Evolutionary conservation across 2,797 vertebrate genomes (phyloP).

Genomic region (Neomorphus geoffroyi): DNA sequence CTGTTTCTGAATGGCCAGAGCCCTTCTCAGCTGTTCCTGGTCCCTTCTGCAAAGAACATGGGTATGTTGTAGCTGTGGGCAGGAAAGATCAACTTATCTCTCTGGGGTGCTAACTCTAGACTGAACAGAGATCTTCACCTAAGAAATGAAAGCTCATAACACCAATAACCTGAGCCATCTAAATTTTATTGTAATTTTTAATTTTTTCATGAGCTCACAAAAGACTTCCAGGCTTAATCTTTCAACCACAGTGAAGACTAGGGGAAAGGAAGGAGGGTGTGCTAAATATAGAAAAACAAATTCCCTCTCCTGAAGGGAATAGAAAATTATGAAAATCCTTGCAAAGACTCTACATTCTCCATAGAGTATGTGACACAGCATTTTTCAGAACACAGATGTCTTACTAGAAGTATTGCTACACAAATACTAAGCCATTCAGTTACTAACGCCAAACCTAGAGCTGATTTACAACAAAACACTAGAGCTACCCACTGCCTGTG

Average conservation of each 20-base stretch:
- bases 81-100: not conserved
- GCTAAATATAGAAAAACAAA: not conserved
- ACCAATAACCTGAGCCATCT: not conserved
- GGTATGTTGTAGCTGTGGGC: not conserved
- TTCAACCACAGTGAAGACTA: not conserved
- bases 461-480: not conserved
- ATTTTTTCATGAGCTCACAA: not conserved
- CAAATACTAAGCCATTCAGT: not conserved
- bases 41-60: not conserved
- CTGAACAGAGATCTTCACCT: not conserved
- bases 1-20: not conserved
- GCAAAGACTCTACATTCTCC: not conserved
- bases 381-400: not conserved
- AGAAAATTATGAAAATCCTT: not conserved
- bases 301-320: not conserved
- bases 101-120: not conserved
- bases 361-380: not conserved
- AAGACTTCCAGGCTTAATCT: not conserved
- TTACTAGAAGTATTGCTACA: not conserved
- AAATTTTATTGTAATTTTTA: not conserved
- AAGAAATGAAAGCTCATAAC: not conserved
- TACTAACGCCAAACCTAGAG: not conserved
- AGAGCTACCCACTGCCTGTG: not conserved
- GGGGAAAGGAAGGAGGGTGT: not conserved
- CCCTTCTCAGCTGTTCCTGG: not conserved